Percentiles rank a stretch among this genome's conserved stretches.
These are phyloP conservation scores for Hemitrygon akajei DNA, from an alignment of 2,797 vertebrate species.

Conservation along the genomic window DNA sequence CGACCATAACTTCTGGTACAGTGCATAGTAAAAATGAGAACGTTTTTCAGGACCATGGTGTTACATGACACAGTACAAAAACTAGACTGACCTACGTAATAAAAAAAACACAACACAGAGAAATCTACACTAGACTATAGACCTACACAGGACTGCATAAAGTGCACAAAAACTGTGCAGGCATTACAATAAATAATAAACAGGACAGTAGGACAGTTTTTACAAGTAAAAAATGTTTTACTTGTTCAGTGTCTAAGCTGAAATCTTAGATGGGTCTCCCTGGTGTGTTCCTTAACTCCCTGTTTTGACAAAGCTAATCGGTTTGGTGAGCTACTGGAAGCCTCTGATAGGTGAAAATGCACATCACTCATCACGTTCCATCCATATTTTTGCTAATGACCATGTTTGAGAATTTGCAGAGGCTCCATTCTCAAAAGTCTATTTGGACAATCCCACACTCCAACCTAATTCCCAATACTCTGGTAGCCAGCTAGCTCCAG, in stretches of 20 bases:
- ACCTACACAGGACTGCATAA: too few species aligned
- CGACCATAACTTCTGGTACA: too few species aligned
- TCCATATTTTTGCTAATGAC: background rate
- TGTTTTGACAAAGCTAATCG: background rate
- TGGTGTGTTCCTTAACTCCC: background rate
- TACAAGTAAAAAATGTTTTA: background rate
- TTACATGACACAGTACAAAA: too few species aligned
- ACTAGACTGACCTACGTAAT: too few species aligned
- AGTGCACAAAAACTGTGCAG: too few species aligned
- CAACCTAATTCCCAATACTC: too few species aligned
- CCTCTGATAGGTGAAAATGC: background rate
- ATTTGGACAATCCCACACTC: background rate
- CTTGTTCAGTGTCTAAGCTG: background rate
- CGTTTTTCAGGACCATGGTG: too few species aligned
- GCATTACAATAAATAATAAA: too few species aligned
- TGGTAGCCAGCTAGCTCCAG: background rate
- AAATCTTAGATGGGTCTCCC: background rate
- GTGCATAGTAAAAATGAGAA: too few species aligned
- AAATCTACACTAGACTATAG: too few species aligned
- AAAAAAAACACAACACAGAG: too few species aligned
- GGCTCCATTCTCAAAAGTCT: background rate
- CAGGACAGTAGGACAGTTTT: too few species aligned
- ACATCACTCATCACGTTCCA: background rate
- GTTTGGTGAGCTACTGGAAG: background rate
- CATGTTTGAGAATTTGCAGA: background rate